Conservation (phyloP, 1,140 invertebrate species). For the Zaprionus inermis region DNA sequence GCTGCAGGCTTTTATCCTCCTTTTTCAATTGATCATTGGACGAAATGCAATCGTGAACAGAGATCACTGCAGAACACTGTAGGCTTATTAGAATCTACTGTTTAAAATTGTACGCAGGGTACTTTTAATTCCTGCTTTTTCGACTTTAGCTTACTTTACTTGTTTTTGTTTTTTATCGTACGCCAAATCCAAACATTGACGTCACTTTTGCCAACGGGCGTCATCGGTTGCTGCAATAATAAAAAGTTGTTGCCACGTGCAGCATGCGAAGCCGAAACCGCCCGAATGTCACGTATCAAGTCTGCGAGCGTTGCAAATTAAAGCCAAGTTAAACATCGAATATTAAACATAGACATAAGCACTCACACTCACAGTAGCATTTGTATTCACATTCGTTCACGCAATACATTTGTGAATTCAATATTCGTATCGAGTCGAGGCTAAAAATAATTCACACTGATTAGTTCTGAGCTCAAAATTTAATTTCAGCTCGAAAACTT, state of each 20-base stretch:
- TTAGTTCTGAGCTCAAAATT: constrained; percentile 14
- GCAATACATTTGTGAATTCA: background rate
- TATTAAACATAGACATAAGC: constrained; percentile 1
- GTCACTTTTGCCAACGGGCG: constrained; percentile 43
- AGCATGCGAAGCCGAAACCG: constrained; percentile 44
- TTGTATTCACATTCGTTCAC: background rate
- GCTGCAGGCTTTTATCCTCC: no score
- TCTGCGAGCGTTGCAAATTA: constrained; percentile 29
- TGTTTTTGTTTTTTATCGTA: background rate
- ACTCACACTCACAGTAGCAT: constrained; percentile 23
- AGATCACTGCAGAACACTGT: no score
- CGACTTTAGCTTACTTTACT: background rate
- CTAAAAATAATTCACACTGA: constrained; percentile 13
- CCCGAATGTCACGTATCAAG: constrained; percentile 61
- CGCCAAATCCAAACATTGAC: constrained; percentile 41
- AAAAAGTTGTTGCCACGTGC: constrained; percentile 53
- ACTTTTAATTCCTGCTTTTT: background rate
- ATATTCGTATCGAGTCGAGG: constrained; percentile 1
- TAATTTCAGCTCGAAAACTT: constrained; percentile 14
- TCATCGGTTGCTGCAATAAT: constrained; percentile 25
- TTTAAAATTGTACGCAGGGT: no score
- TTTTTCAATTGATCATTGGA: no score
- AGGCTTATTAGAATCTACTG: no score
- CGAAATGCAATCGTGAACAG: no score
- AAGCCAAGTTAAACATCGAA: constrained; percentile 50